Evolutionary conservation across 2,888 invertebrate species (phyloP).

Genomic region (Ethmia dodecea): DNA sequence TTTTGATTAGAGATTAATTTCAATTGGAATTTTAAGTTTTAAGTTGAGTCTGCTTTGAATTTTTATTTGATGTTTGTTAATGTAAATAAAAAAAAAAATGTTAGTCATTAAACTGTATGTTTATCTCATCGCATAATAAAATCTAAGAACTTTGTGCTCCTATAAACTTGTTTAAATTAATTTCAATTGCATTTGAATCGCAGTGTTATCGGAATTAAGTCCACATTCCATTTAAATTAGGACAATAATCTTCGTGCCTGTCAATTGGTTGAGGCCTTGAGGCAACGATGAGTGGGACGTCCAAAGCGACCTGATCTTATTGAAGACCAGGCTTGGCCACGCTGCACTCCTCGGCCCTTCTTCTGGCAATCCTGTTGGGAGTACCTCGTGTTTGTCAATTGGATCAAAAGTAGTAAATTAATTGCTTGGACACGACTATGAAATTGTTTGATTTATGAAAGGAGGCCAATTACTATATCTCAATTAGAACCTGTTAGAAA

Average conservation of each 20-base stretch:
- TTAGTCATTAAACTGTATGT: too few relatives aligned
- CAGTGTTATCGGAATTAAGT: slow-evolving; percentile 26
- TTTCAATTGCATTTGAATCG: not conserved
- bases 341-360: slow-evolving; percentile 68
- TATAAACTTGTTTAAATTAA: not conserved
- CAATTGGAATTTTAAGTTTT: not conserved
- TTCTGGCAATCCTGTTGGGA: slow-evolving; percentile 61
- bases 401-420: too few relatives aligned
- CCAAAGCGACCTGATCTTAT: slow-evolving; percentile 94
- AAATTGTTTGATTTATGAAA: too few relatives aligned
- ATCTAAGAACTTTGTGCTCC: too few relatives aligned
- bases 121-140: too few relatives aligned
- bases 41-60: not conserved
- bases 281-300: slow-evolving; percentile 85
- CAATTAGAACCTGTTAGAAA: slow-evolving; percentile 25
- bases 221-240: slow-evolving; percentile 46
- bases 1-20: not conserved
- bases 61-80: not conserved
- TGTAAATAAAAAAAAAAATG: too few relatives aligned
- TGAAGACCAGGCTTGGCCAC: slow-evolving; percentile 89
- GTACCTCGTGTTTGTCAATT: not conserved
- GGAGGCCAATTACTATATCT: too few relatives aligned
- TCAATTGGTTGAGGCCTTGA: slow-evolving; percentile 89
- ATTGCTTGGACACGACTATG: too few relatives aligned
- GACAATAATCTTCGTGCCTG: slow-evolving; percentile 68